Evolutionary conservation across 2,888 invertebrate species (phyloP).

Genomic region (Hemaris fuciformis): DNA sequence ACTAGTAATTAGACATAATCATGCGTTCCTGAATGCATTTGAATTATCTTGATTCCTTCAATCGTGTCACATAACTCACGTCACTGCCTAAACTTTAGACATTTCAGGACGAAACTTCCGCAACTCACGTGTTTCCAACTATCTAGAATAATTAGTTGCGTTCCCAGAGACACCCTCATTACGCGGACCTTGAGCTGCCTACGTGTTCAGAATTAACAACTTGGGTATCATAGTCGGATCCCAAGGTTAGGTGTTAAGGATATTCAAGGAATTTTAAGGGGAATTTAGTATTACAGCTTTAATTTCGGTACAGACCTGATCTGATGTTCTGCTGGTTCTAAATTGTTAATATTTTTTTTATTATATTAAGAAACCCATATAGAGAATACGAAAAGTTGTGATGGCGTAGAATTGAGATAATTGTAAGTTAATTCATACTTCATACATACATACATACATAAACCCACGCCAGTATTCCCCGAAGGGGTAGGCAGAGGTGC

Average conservation of each 20-base stretch:
- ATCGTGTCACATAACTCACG: not conserved
- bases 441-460: too few species aligned
- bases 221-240: not conserved
- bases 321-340: too few species aligned
- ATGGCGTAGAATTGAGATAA: too few species aligned
- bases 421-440: too few species aligned
- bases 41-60: not conserved
- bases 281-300: not conserved
- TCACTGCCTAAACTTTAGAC: not conserved
- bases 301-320: not conserved
- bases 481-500: too few species aligned
- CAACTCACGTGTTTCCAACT: conserved; percentile 1
- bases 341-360: too few species aligned
- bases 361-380: too few species aligned
- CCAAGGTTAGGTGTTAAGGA: not conserved
- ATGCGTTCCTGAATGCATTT: too few species aligned
- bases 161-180: not conserved
- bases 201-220: not conserved
- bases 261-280: not conserved
- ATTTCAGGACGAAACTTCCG: not conserved
- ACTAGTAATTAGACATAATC: too few species aligned
- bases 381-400: too few species aligned
- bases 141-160: not conserved
- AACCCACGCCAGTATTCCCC: too few species aligned
- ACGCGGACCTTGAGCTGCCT: conserved; percentile 16